Evolutionary conservation across 1,140 invertebrate species (phyloP).

Genomic region (Diuraphis noxia): DNA sequence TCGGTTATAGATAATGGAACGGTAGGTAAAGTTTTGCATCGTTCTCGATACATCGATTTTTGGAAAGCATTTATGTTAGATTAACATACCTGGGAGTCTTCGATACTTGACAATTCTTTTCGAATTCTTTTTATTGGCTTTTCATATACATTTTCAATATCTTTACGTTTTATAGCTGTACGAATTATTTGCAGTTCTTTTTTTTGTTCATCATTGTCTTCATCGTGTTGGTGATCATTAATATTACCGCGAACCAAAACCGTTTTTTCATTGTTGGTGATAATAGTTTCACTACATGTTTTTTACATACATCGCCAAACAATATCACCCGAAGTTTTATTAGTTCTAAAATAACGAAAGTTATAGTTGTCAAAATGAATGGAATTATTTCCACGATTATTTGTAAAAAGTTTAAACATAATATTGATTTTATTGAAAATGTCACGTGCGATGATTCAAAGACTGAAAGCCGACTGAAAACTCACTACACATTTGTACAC

Average conservation of each 20-base stretch:
- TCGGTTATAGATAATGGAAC: neutral
- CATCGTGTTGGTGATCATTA: neutral
- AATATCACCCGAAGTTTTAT: slow-evolving; percentile 1
- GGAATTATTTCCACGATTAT: neutral
- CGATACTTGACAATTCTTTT: neutral
- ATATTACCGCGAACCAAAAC: neutral
- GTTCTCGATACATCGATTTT: neutral
- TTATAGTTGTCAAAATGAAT: neutral
- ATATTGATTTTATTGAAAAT: neutral
- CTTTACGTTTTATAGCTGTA: neutral
- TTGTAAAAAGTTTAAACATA: neutral
- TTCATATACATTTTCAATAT: neutral
- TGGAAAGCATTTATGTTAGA: neutral
- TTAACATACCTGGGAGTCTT: neutral
- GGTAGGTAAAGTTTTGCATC: neutral
- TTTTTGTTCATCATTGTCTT: neutral
- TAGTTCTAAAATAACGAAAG: too few species aligned
- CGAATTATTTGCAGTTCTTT: neutral
- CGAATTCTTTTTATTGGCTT: neutral
- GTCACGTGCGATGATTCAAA: neutral
- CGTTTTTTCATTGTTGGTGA: neutral
- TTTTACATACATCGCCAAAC: neutral
- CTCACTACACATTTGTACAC: neutral
- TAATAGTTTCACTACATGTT: neutral
- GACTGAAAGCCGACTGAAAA: neutral